Percentiles rank a stretch among this genome's conserved stretches.
phyloP scores from a whole-genome alignment of 2,888 invertebrate genomes.

The Stratiomys singularior region DNA sequence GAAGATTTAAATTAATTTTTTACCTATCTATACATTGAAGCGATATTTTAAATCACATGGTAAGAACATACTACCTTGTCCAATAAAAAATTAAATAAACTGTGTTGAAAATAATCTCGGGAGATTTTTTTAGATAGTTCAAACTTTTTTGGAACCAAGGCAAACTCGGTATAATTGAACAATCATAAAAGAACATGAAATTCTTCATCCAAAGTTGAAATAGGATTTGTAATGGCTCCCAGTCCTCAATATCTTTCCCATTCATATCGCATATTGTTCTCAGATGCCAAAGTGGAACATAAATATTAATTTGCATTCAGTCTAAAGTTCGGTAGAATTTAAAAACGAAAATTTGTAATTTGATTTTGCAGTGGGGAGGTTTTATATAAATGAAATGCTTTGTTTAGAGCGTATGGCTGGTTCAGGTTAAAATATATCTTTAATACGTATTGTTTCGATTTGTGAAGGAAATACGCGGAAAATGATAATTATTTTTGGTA shows the following conservation, averaged over 20 bases:
- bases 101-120: constrained; percentile 4
- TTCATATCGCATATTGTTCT: constrained; percentile 9
- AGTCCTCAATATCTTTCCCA: constrained; percentile 10
- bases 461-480: too few relatives aligned
- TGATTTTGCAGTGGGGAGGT: too few relatives aligned
- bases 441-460: too few relatives aligned
- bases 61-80: not conserved
- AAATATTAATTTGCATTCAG: not conserved
- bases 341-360: too few relatives aligned
- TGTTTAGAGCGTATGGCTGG: too few relatives aligned
- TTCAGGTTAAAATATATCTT: too few relatives aligned
- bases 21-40: not conserved
- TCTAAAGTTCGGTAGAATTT: too few relatives aligned
- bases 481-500: too few relatives aligned
- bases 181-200: constrained; percentile 28
- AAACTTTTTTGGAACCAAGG: not conserved
- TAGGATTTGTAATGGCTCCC: constrained; percentile 26
- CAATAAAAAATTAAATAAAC: constrained; percentile 15
- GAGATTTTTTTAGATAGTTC: not conserved
- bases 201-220: constrained; percentile 41
- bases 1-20: not conserved
- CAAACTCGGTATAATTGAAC: not conserved
- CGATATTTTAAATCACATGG: not conserved
- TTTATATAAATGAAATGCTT: too few relatives aligned
- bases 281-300: constrained; percentile 27